Base-by-base conservation (phyloP, 2,888 invertebrate species). In the Zeuzera pyrina region DNA sequence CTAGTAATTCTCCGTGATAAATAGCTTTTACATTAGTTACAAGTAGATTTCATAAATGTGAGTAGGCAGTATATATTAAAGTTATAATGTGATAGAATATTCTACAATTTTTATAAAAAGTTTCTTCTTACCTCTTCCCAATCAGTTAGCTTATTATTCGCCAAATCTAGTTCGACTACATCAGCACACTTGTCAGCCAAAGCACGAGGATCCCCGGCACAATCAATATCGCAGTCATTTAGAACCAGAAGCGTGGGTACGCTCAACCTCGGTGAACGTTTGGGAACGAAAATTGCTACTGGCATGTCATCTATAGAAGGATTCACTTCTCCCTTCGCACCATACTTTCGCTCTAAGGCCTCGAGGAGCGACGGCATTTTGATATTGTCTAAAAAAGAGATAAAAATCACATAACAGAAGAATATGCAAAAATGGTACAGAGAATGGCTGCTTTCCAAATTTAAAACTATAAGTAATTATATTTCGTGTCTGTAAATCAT, bases 81-180 rank as follows among this genome's bases (percentile, higher is more conserved):
- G n/a, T n/a, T n/a, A n/a, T n/a, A n/a, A n/a, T n/a, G n/a, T n/a
- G n/a, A n/a, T n/a, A n/a, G n/a, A n/a, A n/a, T n/a, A n/a, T n/a
- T n/a, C n/a, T n/a, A n/a, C n/a, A n/a, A n/a, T n/a, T n/a, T n/a
- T 19, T 19, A 19, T 19, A 19, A 19, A 7, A 7, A 19, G 19
- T 24, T 2, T 15, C 7, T 29, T 37, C 60, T 71, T 76, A 93
- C 94, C 87, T 97, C 95, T 48, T 88, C 87, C 95, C 97, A 96
- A 57, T 93, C 89, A 38, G 89, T 88, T 12, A 97, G 86, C 64
- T 92, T 91, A 72, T 98, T 98, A 65, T 96, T 94, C 23, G 97
- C 95, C 50, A 98, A 86, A 69, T 98, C 97, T 47, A 97, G 86
- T 70, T 97, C 97, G 49, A 93, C 91, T n/a, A 97, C 96, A 50